Evolutionary conservation across 2,888 invertebrate genomes (phyloP), one percentile per base, ranked within the genome.

Genomic region (Campoplex capitator): DNA sequence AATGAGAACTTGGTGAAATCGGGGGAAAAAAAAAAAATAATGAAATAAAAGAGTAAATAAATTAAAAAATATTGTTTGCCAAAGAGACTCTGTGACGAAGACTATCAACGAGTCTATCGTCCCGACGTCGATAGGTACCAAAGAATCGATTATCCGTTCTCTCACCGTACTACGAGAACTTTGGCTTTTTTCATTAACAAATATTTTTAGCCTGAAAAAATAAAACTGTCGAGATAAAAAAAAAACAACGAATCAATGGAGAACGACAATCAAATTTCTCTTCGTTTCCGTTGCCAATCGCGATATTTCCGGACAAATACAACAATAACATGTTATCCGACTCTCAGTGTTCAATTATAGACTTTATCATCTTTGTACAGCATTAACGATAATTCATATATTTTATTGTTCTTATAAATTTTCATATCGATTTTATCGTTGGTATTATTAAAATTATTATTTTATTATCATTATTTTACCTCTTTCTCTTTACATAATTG

Each of bases 61-160:
- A 42, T 32, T 70, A 76, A 83, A 80, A 87, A 23, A 75, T 84
- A 75, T 84, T 80, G 79, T 87, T 88, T 88, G 88, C 89, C 89
- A 88, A 89, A 89, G 88, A 87, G 82, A 85, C 84, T 81, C 81
- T 76, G 87, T 35, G 79, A 84, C 82, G 87, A 75, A 86, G 88
- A 84, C 75, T 80, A 75, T 13, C 62, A 83, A 84, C 68, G 81
- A 83, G 70, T 73, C 75, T 76, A 11, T 79, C 70, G 70, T 88
- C 83, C 56, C 79, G 48, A 82, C 83, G 88, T 86, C 81, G 84
- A 79, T 79, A 86, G 84, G 86, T 88, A 86, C 88, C 88, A 88
- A 88, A 88, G 88, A 88, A 88, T 84, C 85, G 84, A 85, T 85
- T 76, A 84, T 88, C 82, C 85, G 74, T 86, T 83, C 84, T 84